These are phyloP conservation scores for Oreochromis spilurus DNA, from an alignment of 2,113 vertebrate species.

Conservation along the genomic window DNA sequence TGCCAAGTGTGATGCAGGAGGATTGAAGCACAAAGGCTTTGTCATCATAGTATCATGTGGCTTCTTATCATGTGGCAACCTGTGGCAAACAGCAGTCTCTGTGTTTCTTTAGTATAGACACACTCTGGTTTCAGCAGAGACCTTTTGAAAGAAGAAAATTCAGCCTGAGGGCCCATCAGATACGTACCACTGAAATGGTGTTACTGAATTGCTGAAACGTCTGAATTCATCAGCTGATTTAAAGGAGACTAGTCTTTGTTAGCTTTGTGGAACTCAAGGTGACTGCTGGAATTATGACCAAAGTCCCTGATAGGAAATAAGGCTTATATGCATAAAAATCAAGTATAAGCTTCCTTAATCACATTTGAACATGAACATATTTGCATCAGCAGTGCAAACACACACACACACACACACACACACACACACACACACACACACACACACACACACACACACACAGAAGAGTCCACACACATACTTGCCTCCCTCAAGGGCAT, in stretches of 20 bases:
- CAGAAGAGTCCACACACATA: background rate
- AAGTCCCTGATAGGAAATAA: slow-evolving; percentile 9
- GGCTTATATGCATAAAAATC: background rate
- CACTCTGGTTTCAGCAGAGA: background rate
- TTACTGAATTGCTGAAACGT: background rate
- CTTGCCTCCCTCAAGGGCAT: slow-evolving; percentile 67
- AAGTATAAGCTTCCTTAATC: background rate
- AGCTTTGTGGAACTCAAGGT: background rate
- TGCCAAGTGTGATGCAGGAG: background rate
- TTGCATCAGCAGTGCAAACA: background rate
- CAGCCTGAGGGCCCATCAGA: background rate
- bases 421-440: background rate
- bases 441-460: background rate
- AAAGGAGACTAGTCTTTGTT: background rate
- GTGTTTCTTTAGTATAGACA: background rate
- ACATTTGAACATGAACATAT: background rate
- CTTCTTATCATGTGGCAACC: background rate
- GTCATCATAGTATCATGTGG: background rate
- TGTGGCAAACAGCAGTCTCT: background rate
- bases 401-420: background rate
- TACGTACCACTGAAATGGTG: background rate
- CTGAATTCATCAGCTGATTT: background rate
- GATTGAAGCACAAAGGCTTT: background rate
- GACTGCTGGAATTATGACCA: background rate
- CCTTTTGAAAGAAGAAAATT: background rate